phyloP scores from a whole-genome alignment of 2,113 vertebrate species.

The Alectura lathami region DNA sequence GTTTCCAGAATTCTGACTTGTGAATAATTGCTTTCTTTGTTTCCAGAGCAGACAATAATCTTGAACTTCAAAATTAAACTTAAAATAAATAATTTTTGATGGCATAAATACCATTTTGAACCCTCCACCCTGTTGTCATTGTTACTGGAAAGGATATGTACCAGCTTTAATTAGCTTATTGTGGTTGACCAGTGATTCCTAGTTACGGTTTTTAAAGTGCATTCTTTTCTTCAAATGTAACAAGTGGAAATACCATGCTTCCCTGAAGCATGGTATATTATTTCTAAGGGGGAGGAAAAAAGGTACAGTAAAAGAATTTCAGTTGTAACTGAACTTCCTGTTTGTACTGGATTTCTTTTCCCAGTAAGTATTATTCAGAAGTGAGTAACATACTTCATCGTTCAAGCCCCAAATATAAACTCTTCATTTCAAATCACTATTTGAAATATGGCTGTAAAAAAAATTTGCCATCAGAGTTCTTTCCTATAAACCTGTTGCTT shows the following conservation, averaged over 20 bases:
- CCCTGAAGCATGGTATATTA: background rate
- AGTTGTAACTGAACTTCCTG: background rate
- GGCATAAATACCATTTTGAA: slow-evolving; percentile 43
- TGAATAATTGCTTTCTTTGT: slow-evolving; percentile 22
- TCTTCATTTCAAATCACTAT: background rate
- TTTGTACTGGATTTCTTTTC: background rate
- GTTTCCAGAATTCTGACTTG: background rate
- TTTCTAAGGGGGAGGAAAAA: background rate
- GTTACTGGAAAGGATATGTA: slow-evolving; percentile 17
- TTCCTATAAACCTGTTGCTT: background rate
- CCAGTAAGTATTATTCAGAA: background rate
- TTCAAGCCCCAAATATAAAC: background rate
- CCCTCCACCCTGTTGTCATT: slow-evolving; percentile 6
- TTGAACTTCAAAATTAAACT: slow-evolving; percentile 38
- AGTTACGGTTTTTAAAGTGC: slow-evolving; percentile 1
- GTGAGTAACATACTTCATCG: background rate
- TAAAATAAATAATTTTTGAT: background rate
- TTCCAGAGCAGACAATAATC: background rate
- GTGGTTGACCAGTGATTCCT: slow-evolving; percentile 23
- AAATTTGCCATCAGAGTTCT: background rate
- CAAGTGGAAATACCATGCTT: slow-evolving; percentile 5
- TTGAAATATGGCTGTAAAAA: background rate
- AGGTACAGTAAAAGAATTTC: background rate
- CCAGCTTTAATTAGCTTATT: background rate
- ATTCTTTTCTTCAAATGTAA: slow-evolving; percentile 49